Conservation (phyloP, 2,888 invertebrate genomes). For the Adineta ricciae region DNA sequence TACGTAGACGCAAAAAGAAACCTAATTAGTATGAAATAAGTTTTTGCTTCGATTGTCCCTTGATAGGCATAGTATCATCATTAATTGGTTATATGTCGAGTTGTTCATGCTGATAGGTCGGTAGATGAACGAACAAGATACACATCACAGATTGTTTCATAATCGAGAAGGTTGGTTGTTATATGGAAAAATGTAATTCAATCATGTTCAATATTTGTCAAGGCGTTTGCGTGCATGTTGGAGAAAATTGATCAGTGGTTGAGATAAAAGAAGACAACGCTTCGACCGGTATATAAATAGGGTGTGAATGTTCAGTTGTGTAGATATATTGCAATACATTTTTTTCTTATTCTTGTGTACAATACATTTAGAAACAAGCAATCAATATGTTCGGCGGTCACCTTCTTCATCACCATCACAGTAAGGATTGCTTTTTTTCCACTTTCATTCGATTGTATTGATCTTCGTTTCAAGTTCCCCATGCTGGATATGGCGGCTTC, state of each 20-base stretch:
- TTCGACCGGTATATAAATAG: not conserved
- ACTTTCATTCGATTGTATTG: too few species aligned
- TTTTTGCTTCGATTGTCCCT: not conserved
- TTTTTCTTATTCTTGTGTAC: not conserved
- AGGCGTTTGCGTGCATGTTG: not conserved
- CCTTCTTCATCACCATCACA: not conserved
- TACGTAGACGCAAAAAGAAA: not conserved
- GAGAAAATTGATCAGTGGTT: not conserved
- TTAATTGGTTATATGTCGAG: not conserved
- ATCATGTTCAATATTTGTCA: not conserved
- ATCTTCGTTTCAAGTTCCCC: too few species aligned
- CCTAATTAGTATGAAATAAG: not conserved
- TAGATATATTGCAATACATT: not conserved
- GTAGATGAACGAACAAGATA: not conserved
- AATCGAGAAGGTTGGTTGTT: not conserved
- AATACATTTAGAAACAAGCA: not conserved
- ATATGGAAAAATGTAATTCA: not conserved
- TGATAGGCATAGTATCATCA: not conserved
- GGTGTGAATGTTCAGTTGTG: not conserved
- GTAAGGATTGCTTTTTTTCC: not conserved
- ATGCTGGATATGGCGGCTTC: too few species aligned
- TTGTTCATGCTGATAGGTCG: not conserved
- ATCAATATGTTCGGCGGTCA: not conserved
- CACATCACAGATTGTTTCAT: not conserved
- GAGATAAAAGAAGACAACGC: not conserved